Conservation (phyloP, 35 echinoderm and acorn worm species). For the Patiria miniata region DNA sequence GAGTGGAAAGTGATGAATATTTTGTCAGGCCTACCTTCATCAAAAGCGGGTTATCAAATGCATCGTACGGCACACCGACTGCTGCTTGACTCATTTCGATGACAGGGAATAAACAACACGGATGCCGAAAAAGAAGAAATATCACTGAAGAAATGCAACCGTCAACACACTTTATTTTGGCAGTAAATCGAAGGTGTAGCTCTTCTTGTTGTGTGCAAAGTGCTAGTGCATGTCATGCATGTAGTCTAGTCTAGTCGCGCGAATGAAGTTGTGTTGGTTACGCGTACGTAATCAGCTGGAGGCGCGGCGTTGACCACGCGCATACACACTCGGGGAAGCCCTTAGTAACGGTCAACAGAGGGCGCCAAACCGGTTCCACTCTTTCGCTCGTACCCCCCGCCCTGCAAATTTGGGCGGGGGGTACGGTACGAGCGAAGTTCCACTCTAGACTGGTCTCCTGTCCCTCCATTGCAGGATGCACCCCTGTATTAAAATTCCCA, state of each 20-base stretch:
- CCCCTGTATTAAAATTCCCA: too few species aligned
- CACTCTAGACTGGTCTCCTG: too few species aligned
- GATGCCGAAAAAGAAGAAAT: too few species aligned
- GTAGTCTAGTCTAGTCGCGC: background rate
- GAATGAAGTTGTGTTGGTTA: conserved; percentile 17
- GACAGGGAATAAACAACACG: too few species aligned
- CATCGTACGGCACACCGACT: background rate
- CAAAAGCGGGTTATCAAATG: conserved; percentile 50
- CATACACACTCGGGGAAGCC: background rate
- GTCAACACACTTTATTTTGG: background rate
- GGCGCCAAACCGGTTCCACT: conserved; percentile 25
- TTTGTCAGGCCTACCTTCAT: conserved; percentile 53
- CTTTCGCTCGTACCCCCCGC: too few species aligned
- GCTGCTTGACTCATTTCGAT: conserved; percentile 29
- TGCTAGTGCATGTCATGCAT: background rate
- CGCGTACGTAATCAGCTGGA: background rate
- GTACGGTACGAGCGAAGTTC: too few species aligned
- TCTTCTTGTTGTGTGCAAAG: too few species aligned
- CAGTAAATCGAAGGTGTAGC: too few species aligned
- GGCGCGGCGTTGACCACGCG: too few species aligned
- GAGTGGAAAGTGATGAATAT: too few species aligned
- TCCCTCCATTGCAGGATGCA: too few species aligned
- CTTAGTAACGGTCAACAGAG: conserved; percentile 30
- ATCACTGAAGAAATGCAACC: background rate
- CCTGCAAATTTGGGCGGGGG: too few species aligned